These are phyloP conservation scores for Anoura caudifer DNA, from an alignment of 2,113 vertebrate species.

Conservation along the genomic window DNA sequence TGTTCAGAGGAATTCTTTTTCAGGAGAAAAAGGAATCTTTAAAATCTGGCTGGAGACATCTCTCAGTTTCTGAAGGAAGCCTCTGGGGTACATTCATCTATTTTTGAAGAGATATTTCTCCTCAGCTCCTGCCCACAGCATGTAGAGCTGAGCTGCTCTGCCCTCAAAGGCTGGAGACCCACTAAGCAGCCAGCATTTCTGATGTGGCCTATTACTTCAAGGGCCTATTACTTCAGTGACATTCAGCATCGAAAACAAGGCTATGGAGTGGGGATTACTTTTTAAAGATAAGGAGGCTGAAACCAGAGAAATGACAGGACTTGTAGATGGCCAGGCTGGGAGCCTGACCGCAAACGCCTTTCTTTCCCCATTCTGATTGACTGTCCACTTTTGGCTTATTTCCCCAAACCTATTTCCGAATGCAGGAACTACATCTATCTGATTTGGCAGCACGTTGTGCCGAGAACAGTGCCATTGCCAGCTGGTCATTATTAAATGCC, in stretches of 20 bases:
- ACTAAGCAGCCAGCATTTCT: not conserved
- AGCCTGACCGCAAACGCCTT: not conserved
- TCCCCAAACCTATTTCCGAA: not conserved
- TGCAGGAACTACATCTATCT: not conserved
- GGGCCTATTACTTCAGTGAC: not conserved
- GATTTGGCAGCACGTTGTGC: not conserved
- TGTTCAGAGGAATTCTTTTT: conserved; percentile 3
- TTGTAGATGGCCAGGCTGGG: not conserved
- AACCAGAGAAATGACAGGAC: not conserved
- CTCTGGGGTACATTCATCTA: not conserved
- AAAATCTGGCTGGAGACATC: not conserved
- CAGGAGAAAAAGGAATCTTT: conserved; percentile 5
- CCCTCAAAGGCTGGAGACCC: not conserved
- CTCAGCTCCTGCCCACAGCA: not conserved
- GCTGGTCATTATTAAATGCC: not conserved
- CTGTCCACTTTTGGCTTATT: not conserved
- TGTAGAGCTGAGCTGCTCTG: not conserved
- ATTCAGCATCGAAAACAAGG: not conserved
- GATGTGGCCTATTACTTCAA: too few relatives aligned
- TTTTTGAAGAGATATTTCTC: not conserved
- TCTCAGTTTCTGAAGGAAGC: not conserved
- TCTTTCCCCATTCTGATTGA: not conserved
- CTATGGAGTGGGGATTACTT: not conserved
- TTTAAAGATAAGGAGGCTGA: not conserved
- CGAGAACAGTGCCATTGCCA: not conserved